These are phyloP conservation scores for Mesocentrotus franciscanus DNA, from an alignment of 53 echinoderm and acorn worm genomes.

Conservation along the genomic window DNA sequence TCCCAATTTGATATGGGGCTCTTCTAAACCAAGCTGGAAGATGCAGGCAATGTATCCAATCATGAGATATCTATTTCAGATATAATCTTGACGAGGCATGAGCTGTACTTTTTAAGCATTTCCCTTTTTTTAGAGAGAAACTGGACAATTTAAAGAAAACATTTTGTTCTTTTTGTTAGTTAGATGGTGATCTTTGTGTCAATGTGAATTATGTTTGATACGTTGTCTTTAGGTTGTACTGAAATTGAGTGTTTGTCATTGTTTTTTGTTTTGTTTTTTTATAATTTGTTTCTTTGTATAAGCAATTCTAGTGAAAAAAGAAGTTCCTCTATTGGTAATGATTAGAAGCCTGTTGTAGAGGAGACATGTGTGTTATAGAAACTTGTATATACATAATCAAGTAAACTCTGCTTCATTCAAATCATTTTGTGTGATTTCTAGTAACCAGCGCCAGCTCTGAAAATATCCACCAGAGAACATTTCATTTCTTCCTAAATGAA, in stretches of 20 bases:
- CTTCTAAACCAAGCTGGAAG: conserved; percentile 3
- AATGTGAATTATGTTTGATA: conserved; percentile 39
- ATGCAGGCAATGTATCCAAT: not conserved
- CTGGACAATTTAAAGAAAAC: not conserved
- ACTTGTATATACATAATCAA: conserved; percentile 23
- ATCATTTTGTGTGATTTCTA: not conserved
- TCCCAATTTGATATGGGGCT: conserved; percentile 4
- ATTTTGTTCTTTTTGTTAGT: not conserved
- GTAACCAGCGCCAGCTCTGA: conserved; percentile 7
- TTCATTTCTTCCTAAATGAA: not conserved
- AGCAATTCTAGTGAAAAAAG: not conserved
- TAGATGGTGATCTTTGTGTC: not conserved
- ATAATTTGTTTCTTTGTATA: not conserved
- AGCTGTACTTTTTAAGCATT: not conserved
- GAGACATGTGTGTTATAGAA: not conserved
- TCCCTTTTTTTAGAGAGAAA: not conserved
- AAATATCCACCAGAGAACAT: conserved; percentile 24
- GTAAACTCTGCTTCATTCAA: not conserved
- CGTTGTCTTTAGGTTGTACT: conserved; percentile 48
- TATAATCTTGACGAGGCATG: not conserved
- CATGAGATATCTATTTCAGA: not conserved
- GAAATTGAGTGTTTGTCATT: conserved; percentile 34
- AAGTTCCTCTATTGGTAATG: not conserved
- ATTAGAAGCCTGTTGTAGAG: not conserved
- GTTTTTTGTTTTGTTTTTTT: not conserved